These are phyloP conservation scores for Sinocyclocheilus maitianheensis DNA, from an alignment of 2,113 vertebrate species.

Conservation along the genomic window DNA sequence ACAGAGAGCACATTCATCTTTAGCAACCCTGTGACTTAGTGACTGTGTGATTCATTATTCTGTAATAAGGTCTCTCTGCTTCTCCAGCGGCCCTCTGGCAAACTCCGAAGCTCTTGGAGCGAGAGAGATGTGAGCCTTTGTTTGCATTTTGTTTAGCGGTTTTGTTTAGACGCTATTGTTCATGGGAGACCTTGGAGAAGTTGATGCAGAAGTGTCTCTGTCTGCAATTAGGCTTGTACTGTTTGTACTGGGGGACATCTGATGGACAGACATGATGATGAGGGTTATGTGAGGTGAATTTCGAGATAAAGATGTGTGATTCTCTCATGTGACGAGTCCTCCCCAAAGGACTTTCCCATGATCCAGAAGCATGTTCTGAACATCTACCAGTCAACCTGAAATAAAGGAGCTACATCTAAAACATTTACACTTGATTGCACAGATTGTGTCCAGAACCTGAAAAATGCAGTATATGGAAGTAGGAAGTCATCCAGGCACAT, in stretches of 20 bases:
- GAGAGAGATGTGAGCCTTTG: conserved; percentile 7
- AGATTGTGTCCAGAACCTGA: neutral
- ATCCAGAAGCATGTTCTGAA: neutral
- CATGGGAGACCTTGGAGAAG: conserved; percentile 15
- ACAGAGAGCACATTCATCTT: conserved; percentile 82
- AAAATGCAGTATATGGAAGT: neutral
- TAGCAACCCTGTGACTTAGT: conserved; percentile 79
- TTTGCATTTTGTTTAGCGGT: conserved; percentile 36
- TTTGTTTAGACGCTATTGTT: conserved; percentile 41
- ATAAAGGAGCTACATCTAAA: neutral
- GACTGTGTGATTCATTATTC: conserved; percentile 79
- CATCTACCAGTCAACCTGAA: neutral
- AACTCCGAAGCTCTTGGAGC: conserved; percentile 35
- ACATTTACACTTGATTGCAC: neutral
- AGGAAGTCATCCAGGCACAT: neutral
- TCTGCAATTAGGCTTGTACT: conserved; percentile 20
- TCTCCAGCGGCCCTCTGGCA: conserved; percentile 46
- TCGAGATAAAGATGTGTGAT: neutral
- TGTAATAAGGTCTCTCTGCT: conserved; percentile 72
- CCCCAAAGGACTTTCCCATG: neutral
- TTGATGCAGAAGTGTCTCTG: conserved; percentile 27
- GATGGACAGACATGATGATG: neutral
- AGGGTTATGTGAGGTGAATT: conserved; percentile 4
- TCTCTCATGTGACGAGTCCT: neutral
- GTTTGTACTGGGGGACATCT: conserved; percentile 16